phyloP scores from a whole-genome alignment of 2,888 invertebrate genomes.

The Metalampra italica region DNA sequence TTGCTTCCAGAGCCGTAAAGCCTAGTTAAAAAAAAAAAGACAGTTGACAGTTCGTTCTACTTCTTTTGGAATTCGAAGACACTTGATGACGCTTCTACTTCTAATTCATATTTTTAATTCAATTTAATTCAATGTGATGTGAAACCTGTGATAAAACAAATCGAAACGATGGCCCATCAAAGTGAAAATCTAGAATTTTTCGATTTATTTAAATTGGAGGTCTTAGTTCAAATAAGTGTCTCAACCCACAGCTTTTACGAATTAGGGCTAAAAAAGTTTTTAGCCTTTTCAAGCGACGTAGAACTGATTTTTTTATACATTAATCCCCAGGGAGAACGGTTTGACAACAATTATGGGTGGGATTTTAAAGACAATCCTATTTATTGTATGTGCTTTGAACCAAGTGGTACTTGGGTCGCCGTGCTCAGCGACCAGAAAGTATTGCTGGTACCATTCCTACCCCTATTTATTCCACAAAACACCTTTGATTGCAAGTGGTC shows the following conservation, averaged over 20 bases:
- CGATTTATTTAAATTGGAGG: slow-evolving; percentile 69
- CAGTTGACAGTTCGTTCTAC: too few species aligned
- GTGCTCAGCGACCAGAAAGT: slow-evolving; percentile 77
- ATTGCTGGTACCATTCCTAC: slow-evolving; percentile 69
- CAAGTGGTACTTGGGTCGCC: slow-evolving; percentile 87
- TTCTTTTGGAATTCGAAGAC: too few species aligned
- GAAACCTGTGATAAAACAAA: too few species aligned
- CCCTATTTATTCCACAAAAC: slow-evolving; percentile 62
- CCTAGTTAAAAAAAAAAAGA: too few species aligned
- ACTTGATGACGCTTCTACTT: too few species aligned
- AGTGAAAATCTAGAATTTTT: slow-evolving; percentile 64
- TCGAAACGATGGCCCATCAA: slow-evolving; percentile 46
- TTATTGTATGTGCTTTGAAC: slow-evolving; percentile 89
- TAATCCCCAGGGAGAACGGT: slow-evolving; percentile 53
- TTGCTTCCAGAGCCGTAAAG: too few species aligned
- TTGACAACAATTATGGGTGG: slow-evolving; percentile 66
- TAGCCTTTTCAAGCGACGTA: slow-evolving; percentile 63
- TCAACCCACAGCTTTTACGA: slow-evolving; percentile 64
- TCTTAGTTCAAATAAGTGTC: slow-evolving; percentile 61
- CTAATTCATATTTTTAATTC: neutral
- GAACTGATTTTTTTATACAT: slow-evolving; percentile 64
- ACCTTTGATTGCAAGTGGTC: slow-evolving; percentile 72
- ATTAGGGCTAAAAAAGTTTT: slow-evolving; percentile 66
- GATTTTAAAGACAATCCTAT: slow-evolving; percentile 74
- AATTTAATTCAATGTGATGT: neutral